Conservation (phyloP, 2,113 vertebrate genomes). For the Indicator indicator region DNA sequence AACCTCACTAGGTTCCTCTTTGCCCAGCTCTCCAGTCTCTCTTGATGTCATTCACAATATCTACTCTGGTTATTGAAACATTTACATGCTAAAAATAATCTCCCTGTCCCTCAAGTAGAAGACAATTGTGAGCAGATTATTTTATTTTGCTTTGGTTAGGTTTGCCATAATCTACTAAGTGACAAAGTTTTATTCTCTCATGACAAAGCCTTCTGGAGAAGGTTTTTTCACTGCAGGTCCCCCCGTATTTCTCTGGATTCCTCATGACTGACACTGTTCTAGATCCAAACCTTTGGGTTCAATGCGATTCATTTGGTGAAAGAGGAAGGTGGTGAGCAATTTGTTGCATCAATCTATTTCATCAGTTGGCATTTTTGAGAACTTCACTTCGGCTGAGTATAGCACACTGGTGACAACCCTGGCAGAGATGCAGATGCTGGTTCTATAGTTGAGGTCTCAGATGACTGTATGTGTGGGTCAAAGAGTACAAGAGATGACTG, state of each 20-base stretch:
- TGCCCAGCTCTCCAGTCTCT: too few species aligned
- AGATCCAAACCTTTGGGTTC: background rate
- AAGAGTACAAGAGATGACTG: background rate
- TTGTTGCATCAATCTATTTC: background rate
- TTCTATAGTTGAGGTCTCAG: background rate
- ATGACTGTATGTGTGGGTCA: background rate
- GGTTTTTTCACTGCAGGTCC: background rate
- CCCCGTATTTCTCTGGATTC: background rate
- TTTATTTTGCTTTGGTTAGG: background rate
- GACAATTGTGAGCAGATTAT: background rate
- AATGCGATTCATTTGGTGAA: background rate
- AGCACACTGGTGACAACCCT: background rate
- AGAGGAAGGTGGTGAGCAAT: background rate
- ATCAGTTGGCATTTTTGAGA: background rate
- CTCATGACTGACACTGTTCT: background rate
- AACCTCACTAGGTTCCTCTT: too few species aligned
- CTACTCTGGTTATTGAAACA: background rate
- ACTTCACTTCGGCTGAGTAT: background rate
- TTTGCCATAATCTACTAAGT: background rate
- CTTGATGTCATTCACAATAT: background rate
- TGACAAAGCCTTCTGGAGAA: background rate
- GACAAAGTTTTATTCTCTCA: background rate
- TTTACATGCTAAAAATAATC: background rate
- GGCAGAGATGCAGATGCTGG: background rate
- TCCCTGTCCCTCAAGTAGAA: background rate